Evolutionary conservation across 2,113 vertebrate genomes (phyloP).

Genomic region (Gopherus flavomarginatus): DNA sequence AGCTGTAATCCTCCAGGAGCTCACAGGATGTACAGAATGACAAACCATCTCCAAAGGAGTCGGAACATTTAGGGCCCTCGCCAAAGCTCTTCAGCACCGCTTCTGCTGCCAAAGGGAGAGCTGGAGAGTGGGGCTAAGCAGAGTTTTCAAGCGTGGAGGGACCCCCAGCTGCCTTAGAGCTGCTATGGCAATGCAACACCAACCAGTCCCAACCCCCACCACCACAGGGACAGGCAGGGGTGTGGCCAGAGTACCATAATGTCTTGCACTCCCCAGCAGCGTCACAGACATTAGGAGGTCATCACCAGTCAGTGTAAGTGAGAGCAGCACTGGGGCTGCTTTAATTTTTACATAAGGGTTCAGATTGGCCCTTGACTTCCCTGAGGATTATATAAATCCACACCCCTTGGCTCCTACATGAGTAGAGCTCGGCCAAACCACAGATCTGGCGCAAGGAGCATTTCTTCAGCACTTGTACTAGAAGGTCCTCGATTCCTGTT

Average conservation of each 20-base stretch:
- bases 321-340: not conserved
- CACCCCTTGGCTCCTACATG: too few relatives aligned
- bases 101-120: not conserved
- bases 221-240: not conserved
- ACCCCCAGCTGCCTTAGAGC: not conserved
- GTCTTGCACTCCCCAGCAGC: not conserved
- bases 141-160: too few relatives aligned
- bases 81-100: too few relatives aligned
- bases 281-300: not conserved
- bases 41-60: too few relatives aligned
- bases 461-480: not conserved
- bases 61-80: too few relatives aligned
- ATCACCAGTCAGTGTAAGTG: not conserved
- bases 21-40: not conserved
- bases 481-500: not conserved
- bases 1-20: too few relatives aligned
- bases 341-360: not conserved
- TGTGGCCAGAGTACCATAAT: too few relatives aligned
- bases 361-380: not conserved
- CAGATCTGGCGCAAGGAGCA: not conserved
- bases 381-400: not conserved
- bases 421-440: not conserved
- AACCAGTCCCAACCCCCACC: not conserved
- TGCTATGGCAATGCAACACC: not conserved
- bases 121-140: not conserved